Evolutionary conservation across 2,888 invertebrate genomes (phyloP), one percentile per base, ranked within the genome.

Genomic region (Timema cristinae): DNA sequence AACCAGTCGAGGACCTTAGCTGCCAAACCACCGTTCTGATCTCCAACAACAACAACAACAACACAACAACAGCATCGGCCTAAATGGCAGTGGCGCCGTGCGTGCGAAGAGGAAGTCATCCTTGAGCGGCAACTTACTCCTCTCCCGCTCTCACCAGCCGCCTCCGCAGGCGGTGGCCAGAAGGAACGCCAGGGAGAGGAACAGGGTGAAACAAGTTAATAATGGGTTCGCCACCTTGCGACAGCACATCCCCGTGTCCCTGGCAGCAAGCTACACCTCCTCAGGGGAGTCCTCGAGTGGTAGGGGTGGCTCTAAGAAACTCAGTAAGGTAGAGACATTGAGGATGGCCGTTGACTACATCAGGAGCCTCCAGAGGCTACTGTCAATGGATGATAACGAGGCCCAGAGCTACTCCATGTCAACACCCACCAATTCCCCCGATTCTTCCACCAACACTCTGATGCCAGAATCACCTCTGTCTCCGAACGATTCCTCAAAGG

Each of bases 301-400:
- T 68, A 47, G 51, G 7, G 56, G 72, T n/a, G 83, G 88, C 77
- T 67, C 66, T 48, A 94, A 93, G 79, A 94, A 94, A 79, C 83
- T 93, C 7, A 92, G 92, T 78, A 94, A 94, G 85, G 94, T 94
- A 5, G 95, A 95, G 83, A 95, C 95, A 0, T 82, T 95, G 61
- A 86, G 93, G 67, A 94, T 94, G 90, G 95, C 95, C 8, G 94
- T 95, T 0, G 94, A 95, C 79, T 95, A 95, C 79, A 95, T 95
- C 75, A 84, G 92, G 75, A 92, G 91, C 75, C 83, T 95, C 69
- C 93, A 95, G 80, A 88, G 87, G 77, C 81, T 95, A 59, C 81
- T 95, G 8, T 89, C 90, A 50, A 88, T 90, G 70, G 90, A 90
- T 5, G 87, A 87, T 75, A 81, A 81, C 2, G 80, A 15, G 32